Evolutionary conservation across 2,113 vertebrate species (phyloP).

Genomic region (Chaetura pelagica): DNA sequence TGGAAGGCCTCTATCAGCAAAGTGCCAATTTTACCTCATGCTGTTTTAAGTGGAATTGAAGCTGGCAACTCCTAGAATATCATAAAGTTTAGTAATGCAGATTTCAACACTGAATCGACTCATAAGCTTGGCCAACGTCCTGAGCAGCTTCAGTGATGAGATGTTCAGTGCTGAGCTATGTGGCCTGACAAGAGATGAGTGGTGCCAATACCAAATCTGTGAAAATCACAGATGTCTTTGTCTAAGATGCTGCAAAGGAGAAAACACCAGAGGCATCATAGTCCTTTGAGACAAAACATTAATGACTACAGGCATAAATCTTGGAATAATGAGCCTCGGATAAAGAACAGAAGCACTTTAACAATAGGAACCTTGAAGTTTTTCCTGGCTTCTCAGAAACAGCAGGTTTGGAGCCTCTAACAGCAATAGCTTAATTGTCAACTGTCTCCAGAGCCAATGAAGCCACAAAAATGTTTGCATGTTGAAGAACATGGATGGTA

Average conservation of each 20-base stretch:
- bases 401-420: not conserved
- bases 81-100: not conserved
- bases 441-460: not conserved
- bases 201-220: not conserved
- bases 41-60: not conserved
- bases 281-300: not conserved
- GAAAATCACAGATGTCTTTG: not conserved
- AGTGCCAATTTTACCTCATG: not conserved
- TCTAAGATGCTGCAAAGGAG: not conserved
- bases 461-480: not conserved
- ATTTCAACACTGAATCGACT: not conserved
- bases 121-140: not conserved
- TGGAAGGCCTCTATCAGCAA: not conserved
- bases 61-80: not conserved
- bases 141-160: not conserved
- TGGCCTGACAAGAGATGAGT: not conserved
- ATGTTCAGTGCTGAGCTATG: not conserved
- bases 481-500: not conserved
- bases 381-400: not conserved
- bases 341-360: not conserved
- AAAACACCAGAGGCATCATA: not conserved
- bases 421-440: not conserved
- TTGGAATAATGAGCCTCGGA: not conserved
- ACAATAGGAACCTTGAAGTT: not conserved
- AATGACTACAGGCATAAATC: not conserved